Percentiles rank a stretch among this genome's conserved stretches.
Evolutionary conservation across 2,888 invertebrate species (phyloP).

Genomic region (Drosophila barbarae): DNA sequence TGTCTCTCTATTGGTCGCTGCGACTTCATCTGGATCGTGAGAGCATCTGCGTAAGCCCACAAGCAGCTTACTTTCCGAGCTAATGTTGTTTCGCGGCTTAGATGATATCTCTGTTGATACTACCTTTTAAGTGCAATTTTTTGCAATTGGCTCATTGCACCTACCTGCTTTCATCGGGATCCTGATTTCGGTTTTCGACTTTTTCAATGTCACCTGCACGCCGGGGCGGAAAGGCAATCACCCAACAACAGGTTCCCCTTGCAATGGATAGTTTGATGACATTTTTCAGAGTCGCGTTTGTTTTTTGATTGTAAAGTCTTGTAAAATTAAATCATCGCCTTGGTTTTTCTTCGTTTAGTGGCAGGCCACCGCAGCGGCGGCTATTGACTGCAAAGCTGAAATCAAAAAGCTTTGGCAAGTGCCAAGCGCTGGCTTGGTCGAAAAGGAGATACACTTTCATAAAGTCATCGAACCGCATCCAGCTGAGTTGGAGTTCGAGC

Average conservation of each 20-base stretch:
- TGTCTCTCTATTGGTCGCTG: no score
- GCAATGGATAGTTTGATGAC: constrained; percentile 61
- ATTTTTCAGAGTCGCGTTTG: constrained; percentile 37
- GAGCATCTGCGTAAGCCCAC: background rate
- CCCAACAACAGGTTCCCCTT: constrained; percentile 50
- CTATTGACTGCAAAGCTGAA: constrained; percentile 29
- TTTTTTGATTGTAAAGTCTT: constrained; percentile 44
- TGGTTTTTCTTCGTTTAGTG: constrained; percentile 1
- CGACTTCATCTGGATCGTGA: constrained; percentile 11
- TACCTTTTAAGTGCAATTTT: constrained; percentile 50
- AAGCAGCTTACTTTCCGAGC: background rate
- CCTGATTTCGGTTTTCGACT: constrained; percentile 38
- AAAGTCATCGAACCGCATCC: constrained; percentile 8
- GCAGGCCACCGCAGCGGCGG: background rate
- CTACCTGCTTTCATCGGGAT: constrained; percentile 47
- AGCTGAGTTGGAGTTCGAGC: background rate
- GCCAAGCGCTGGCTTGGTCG: background rate
- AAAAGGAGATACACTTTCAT: constrained; percentile 11
- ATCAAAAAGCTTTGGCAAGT: constrained; percentile 1
- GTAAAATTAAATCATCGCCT: constrained; percentile 44
- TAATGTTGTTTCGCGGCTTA: constrained; percentile 11
- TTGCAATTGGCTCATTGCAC: constrained; percentile 26
- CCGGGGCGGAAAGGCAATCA: constrained; percentile 29
- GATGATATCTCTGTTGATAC: constrained; percentile 34
- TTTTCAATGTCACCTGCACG: constrained; percentile 63